A percentile compares a stretch with the other conserved stretches of the same genome.
phyloP scores from a whole-genome alignment of 2,113 vertebrate species.

The Cheirogaleus medius region DNA sequence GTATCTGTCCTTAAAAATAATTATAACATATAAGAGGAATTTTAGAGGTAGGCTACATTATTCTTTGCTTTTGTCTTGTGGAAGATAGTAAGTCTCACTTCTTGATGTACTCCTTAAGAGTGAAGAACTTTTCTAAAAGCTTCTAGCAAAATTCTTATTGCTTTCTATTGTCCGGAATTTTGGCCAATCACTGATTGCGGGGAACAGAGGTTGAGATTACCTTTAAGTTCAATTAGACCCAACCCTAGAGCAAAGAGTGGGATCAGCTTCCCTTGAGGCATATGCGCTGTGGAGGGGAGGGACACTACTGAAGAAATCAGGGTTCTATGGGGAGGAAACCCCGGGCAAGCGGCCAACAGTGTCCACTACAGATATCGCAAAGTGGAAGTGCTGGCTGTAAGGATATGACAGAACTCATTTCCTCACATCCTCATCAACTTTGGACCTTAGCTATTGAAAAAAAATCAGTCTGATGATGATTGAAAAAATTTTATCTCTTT shows the following conservation, averaged over 20 bases:
- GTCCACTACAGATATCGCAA: not conserved
- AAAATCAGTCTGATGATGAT: not conserved
- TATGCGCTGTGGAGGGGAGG: no score
- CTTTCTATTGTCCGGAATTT: not conserved
- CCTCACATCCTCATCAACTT: not conserved
- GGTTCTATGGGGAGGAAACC: not conserved
- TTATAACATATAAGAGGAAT: not conserved
- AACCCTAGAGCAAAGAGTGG: not conserved
- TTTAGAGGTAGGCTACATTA: not conserved
- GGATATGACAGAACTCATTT: not conserved
- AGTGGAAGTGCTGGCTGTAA: not conserved
- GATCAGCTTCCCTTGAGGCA: not conserved
- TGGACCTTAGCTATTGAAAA: not conserved
- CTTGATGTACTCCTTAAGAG: not conserved
- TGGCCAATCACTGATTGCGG: not conserved
- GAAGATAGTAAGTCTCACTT: not conserved
- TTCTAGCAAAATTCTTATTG: slow-evolving; percentile 6
- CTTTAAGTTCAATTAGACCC: not conserved
- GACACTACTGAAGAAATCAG: not conserved
- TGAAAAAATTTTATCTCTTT: not conserved
- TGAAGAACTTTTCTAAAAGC: not conserved
- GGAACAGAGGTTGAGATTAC: not conserved
- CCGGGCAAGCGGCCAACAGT: not conserved
- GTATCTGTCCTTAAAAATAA: not conserved
- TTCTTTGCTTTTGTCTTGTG: not conserved